Base-by-base conservation (phyloP, 2,113 vertebrate species). In the Osmerus mordax region DNA sequence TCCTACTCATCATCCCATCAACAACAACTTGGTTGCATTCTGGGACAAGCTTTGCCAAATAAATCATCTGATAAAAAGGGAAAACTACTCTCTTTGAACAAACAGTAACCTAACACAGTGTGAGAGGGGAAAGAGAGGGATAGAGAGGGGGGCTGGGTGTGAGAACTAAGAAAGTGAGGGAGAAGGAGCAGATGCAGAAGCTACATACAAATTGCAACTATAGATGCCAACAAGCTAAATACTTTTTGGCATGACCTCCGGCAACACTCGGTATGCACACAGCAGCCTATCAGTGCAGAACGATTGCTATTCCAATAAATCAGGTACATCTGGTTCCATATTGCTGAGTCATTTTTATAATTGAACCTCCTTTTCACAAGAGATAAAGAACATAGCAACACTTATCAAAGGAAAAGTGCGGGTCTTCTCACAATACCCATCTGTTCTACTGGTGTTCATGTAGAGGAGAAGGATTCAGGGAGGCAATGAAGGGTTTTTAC, bases 311-410 rank as follows among this genome's bases (percentile, higher is more conserved):
- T 29, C 70, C 32, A 67, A 82, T 73, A 77, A 75, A 72, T 78
- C 79, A 23, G 67, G 74, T 60, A 71, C 70, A 67, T 61, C 13
- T 19, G 77, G 75, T 58, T 78, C 75, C 65, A 77, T 69, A 51
- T 76, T 78, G 18, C 61, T 23, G 23, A 71, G 68, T 81, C 80
- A 79, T 58, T 67, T 69, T 75, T 79, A 83, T 87, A 86, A 88
- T 86, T 88, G 85, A 87, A 84, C 83, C 85, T 85, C 78, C 78
- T 84, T 78, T 75, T 72, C 60, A 53, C 21, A 65, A 75, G 66
- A 7, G 23, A 41, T 41, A 41, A 41, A 41, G 5, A 41, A 8
- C 36, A 4, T 41, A 41, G 11, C 41, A 76, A 68, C 78, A 71
- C 60, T 73, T 41, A 41, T 41, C 36, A 41, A 41, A 2, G 36